These are phyloP conservation scores for Phrynocephalus guinanensis DNA, from an alignment of 2,797 vertebrate species.

Conservation along the genomic window DNA sequence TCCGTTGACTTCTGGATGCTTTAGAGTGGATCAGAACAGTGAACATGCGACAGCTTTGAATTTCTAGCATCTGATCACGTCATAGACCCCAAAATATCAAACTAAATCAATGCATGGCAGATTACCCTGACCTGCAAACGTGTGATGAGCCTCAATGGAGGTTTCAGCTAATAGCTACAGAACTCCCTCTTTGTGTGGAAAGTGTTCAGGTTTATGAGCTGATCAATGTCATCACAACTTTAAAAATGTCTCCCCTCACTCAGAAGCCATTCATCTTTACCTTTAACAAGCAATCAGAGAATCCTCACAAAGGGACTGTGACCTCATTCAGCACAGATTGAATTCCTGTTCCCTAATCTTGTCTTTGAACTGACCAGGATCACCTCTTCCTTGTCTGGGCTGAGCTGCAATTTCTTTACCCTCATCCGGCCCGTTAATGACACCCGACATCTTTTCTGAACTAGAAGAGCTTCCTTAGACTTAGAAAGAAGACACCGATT, in stretches of 20 bases:
- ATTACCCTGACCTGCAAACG: constrained; percentile 14
- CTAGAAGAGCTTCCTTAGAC: no score
- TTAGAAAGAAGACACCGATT: no score
- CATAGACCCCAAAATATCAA: constrained; percentile 44
- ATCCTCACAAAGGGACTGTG: neutral
- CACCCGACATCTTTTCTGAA: no score
- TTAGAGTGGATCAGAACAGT: constrained; percentile 26
- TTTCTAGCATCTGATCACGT: constrained; percentile 30
- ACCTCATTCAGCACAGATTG: neutral
- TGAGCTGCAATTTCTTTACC: neutral
- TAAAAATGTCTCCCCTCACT: neutral
- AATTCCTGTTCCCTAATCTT: neutral
- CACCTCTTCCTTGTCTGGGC: no score
- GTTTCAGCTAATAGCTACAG: neutral
- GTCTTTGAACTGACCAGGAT: no score
- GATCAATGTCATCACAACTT: neutral
- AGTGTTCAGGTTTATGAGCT: neutral
- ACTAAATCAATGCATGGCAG: constrained; percentile 5
- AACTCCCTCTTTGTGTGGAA: constrained; percentile 1
- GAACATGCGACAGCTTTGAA: neutral
- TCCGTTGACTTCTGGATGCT: constrained; percentile 46
- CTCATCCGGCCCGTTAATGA: neutral
- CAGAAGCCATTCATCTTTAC: neutral
- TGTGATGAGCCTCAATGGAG: neutral
- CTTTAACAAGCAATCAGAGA: neutral